Percentiles rank a stretch among this genome's conserved stretches.
Conservation (phyloP, 1,140 invertebrate genomes). For the Lineus longissimus region DNA sequence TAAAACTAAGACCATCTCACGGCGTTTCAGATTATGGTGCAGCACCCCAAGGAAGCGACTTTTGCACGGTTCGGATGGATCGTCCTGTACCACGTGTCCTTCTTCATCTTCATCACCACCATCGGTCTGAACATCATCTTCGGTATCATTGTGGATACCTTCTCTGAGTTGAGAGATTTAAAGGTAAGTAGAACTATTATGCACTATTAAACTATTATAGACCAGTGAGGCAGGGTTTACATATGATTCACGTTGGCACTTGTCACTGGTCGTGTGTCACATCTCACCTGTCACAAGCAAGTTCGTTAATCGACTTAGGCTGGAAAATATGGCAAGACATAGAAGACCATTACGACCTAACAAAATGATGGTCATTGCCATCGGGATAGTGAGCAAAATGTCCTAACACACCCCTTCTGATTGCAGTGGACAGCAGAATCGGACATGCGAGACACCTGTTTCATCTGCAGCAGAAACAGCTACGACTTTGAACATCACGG, state of each 20-base stretch:
- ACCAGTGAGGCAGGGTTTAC: too few species aligned
- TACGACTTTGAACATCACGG: constrained; percentile 55
- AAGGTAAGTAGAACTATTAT: constrained; percentile 37
- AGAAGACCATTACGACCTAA: not conserved
- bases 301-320: not conserved
- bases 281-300: too few species aligned
- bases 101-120: constrained; percentile 55
- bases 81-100: constrained; percentile 49
- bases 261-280: too few species aligned
- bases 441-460: constrained; percentile 53
- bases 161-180: constrained; percentile 52
- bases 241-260: too few species aligned
- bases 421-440: constrained; percentile 52
- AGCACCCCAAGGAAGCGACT: constrained; percentile 21
- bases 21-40: not conserved
- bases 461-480: constrained; percentile 51
- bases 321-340: not conserved
- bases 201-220: too few species aligned
- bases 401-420: too few species aligned
- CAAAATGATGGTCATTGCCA: too few species aligned
- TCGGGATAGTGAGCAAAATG: too few species aligned
- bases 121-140: constrained; percentile 55
- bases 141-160: constrained; percentile 55
- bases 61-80: constrained; percentile 44
- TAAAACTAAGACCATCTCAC: not conserved